Evolutionary conservation across 2,888 invertebrate genomes (phyloP).

Genomic region (Andrena marginata): DNA sequence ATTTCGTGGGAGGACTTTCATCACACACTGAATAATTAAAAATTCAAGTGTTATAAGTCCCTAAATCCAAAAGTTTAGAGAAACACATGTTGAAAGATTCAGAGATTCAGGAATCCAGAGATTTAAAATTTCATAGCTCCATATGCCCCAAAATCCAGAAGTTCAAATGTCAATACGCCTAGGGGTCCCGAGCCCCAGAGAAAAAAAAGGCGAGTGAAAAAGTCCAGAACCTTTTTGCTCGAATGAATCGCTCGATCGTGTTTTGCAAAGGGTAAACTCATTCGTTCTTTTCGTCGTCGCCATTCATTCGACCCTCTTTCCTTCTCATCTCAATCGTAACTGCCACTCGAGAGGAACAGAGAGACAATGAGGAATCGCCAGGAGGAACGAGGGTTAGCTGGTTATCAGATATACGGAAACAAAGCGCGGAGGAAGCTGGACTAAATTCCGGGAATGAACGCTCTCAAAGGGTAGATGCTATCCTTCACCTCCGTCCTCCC

Average conservation of each 20-base stretch:
- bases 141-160: too few relatives aligned
- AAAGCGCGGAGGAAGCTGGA: slow-evolving; percentile 74
- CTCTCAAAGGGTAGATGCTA: slow-evolving; percentile 72
- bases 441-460: slow-evolving; percentile 73
- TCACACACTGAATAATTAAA: too few relatives aligned
- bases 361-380: slow-evolving; percentile 14
- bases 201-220: slow-evolving; percentile 13
- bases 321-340: slow-evolving; percentile 35
- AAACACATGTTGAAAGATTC: too few relatives aligned
- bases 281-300: slow-evolving; percentile 69
- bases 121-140: too few relatives aligned
- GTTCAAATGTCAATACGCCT: too few relatives aligned
- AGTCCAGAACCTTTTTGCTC: slow-evolving; percentile 48
- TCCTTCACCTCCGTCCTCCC: slow-evolving; percentile 53
- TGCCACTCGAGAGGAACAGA: slow-evolving; percentile 17
- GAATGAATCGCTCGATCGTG: slow-evolving; percentile 72
- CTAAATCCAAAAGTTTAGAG: too few relatives aligned
- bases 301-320: slow-evolving; percentile 67
- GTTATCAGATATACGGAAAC: slow-evolving; percentile 79
- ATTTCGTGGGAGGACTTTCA: too few relatives aligned
- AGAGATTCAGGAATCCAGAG: too few relatives aligned
- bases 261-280: slow-evolving; percentile 65
- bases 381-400: slow-evolving; percentile 42
- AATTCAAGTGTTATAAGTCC: too few relatives aligned
- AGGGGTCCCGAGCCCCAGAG: too few relatives aligned